These are phyloP conservation scores for Alosa sapidissima DNA, from an alignment of 2,797 vertebrate species.

Conservation along the genomic window DNA sequence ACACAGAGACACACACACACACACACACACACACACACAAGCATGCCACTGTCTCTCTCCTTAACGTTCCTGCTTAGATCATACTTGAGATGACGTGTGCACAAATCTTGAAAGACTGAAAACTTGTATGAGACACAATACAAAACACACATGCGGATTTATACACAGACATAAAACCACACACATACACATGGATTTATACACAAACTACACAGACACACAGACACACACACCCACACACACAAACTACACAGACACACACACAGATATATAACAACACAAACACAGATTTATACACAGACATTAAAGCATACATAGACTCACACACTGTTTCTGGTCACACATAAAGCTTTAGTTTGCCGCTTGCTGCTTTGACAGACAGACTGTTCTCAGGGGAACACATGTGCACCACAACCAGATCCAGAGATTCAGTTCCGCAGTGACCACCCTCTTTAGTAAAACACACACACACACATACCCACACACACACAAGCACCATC, in stretches of 20 bases:
- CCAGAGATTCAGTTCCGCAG: constrained; percentile 56
- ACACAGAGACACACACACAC: no score
- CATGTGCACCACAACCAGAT: constrained; percentile 65
- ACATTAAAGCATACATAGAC: background rate
- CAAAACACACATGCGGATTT: no score
- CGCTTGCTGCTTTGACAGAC: constrained; percentile 58
- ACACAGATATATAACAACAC: background rate
- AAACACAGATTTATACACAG: background rate
- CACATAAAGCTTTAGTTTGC: background rate
- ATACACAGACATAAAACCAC: no score
- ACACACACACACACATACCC: constrained; percentile 1
- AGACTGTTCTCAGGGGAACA: constrained; percentile 51
- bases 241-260: background rate
- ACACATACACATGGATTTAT: no score
- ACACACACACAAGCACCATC: constrained; percentile 57
- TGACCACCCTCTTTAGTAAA: background rate
- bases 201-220: background rate
- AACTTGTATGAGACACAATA: no score
- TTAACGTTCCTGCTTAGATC: background rate
- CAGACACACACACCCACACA: background rate
- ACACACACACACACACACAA: no score
- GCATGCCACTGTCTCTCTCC: background rate
- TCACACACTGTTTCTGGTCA: no score
- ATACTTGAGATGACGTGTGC: no score
- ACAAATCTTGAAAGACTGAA: no score